A percentile compares a stretch with the other conserved stretches of the same genome.
Evolutionary conservation across 2,113 vertebrate species (phyloP).

Genomic region (Potamarius usumacintae): DNA sequence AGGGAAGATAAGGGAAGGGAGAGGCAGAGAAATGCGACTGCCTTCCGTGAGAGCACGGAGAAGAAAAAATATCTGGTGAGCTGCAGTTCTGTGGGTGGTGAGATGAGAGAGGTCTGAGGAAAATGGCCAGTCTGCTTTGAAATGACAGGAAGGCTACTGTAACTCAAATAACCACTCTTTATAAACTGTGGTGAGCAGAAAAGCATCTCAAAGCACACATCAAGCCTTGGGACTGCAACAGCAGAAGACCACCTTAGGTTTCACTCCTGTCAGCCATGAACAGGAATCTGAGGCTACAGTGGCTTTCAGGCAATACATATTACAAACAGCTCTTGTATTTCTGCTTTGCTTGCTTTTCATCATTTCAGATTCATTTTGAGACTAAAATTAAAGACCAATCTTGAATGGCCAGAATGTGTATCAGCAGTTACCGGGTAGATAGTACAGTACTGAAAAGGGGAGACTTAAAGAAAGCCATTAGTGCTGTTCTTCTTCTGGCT

Average conservation of each 20-base stretch:
- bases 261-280: neutral
- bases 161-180: neutral
- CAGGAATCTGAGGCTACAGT: neutral
- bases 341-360: neutral
- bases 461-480: neutral
- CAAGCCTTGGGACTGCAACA: neutral
- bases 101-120: neutral
- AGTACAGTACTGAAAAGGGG: neutral
- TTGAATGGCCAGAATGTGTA: neutral
- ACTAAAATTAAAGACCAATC: neutral
- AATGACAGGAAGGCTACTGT: neutral
- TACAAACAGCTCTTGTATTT: neutral
- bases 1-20: too few relatives aligned
- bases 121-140: neutral
- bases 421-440: neutral
- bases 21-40: too few relatives aligned
- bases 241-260: neutral
- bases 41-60: too few relatives aligned
- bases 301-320: neutral
- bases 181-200: neutral
- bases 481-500: too few relatives aligned
- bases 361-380: neutral
- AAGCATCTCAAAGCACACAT: neutral
- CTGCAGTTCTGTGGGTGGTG: neutral
- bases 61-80: neutral